A percentile compares a stretch with the other conserved stretches of the same genome.
phyloP scores from a whole-genome alignment of 2,797 vertebrate genomes.

The Loris lydekkerianus region DNA sequence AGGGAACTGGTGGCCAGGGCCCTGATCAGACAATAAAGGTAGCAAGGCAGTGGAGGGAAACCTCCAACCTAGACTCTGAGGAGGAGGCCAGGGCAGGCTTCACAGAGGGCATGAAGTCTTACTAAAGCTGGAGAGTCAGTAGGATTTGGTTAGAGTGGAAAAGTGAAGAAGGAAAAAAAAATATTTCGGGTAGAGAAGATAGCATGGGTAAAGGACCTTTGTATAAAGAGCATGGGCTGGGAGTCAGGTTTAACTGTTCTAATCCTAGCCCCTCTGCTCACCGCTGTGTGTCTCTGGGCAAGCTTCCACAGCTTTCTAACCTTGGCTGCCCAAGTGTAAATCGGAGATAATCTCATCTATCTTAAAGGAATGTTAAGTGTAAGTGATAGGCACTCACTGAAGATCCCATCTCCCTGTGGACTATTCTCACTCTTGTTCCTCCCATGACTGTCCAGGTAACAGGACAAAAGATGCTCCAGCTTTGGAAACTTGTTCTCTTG shows the following conservation, averaged over 20 bases:
- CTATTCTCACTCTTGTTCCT: slow-evolving; percentile 3
- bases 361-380: neutral
- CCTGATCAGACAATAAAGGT: neutral
- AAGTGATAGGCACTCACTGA: too few relatives aligned
- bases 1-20: neutral
- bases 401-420: neutral
- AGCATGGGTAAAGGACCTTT: neutral
- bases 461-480: slow-evolving; percentile 67
- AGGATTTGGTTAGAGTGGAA: neutral
- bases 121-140: neutral
- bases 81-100: neutral
- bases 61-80: neutral
- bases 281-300: neutral
- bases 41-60: neutral
- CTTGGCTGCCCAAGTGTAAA: neutral
- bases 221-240: neutral
- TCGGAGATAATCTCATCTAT: neutral
- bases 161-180: neutral
- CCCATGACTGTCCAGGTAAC: neutral
- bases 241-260: neutral
- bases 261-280: rapidly evolving
- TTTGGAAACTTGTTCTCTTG: slow-evolving; percentile 73
- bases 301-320: neutral
- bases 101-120: neutral
- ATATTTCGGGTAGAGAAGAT: neutral